These are phyloP conservation scores for Spheniscus humboldti DNA, from an alignment of 2,797 vertebrate species.

Conservation along the genomic window DNA sequence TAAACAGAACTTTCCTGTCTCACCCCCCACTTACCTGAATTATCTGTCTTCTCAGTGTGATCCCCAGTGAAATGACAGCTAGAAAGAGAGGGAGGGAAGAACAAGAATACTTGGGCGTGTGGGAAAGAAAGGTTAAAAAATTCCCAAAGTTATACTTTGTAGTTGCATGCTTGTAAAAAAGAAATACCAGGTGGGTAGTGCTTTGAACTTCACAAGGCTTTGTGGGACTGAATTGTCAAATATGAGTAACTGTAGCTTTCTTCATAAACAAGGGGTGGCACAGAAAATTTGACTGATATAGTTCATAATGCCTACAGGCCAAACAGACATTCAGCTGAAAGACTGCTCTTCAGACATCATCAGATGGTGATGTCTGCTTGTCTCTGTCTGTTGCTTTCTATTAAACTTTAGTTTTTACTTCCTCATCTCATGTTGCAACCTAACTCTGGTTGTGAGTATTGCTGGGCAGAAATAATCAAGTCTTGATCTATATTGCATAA, in stretches of 20 bases:
- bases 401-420: neutral
- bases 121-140: constrained; percentile 2
- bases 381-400: neutral
- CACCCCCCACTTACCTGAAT: neutral
- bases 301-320: neutral
- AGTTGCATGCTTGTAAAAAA: neutral
- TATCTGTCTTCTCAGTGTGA: neutral
- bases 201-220: constrained; percentile 19
- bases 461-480: neutral
- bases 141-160: neutral
- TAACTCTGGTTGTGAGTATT: neutral
- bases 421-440: neutral
- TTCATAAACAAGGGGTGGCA: neutral
- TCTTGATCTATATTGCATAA: neutral
- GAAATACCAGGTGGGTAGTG: neutral
- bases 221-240: neutral
- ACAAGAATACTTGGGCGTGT: neutral
- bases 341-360: neutral
- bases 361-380: neutral
- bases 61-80: neutral
- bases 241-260: neutral
- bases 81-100: neutral
- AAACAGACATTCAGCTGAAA: neutral
- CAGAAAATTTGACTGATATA: neutral
- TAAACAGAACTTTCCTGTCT: neutral